Base-by-base conservation (phyloP, 2,888 invertebrate species). In the Napeogenes inachia region DNA sequence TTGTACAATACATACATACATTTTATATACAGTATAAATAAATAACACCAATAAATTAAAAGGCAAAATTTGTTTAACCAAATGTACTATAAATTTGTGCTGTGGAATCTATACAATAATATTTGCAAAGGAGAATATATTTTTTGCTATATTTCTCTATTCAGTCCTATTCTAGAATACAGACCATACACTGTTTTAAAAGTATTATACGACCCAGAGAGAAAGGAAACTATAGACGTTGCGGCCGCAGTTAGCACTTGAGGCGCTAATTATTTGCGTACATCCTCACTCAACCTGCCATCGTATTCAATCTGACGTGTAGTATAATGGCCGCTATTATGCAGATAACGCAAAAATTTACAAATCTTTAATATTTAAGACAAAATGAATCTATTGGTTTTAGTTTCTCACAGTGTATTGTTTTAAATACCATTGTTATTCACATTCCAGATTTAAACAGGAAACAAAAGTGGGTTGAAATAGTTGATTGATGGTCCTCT, bases 221-320 rank as follows among this genome's bases (percentile, higher is more conserved):
- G 61, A 61, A 61, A 66, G 56, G 63, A 62, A 62, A 55, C 57
- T 61, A 73, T 73, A 72, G 72, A 67, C 69, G 67, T 73, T 71
- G 68, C 70, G 72, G 76, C 73, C 73, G 74, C 75, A 70, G 71
- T 83, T 84, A 80, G 73, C 78, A 73, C 74, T 73, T 66, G 70
- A 68, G 76, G 81, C 76, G 82, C 76, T 83, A 84, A 83, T 76
- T 79, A 75, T 67, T 71, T 71, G 77, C 77, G 70, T 77, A 78
- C 73, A 77, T 77, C 73, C 73, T 83, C 82, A 84, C 70, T 83
- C 82, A 84, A 70, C 72, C 66, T 65, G 70, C 59, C 68, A 68
- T 68, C 69, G 66, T 71, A 72, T 70, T 68, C 65, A 66, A 68
- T 71, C 75, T 61, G 53, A 64, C 61, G 45, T 56, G 54, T 65